Percentiles rank a stretch among this genome's conserved stretches.
phyloP scores from a whole-genome alignment of 1,140 invertebrate species.

The Cydia fagiglandana region DNA sequence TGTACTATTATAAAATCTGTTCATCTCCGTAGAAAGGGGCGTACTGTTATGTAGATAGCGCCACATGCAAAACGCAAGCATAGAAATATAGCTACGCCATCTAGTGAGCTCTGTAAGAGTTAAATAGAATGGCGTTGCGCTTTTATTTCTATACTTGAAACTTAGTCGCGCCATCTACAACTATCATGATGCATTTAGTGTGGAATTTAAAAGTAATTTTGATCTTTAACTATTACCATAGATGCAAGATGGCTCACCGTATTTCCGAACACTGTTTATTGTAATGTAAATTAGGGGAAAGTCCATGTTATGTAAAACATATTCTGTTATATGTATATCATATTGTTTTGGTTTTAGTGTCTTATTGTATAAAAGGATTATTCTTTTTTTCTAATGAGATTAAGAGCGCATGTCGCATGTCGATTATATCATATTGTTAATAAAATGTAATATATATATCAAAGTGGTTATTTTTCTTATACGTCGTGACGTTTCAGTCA shows the following conservation, averaged over 20 bases:
- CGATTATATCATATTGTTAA: conserved; percentile 78
- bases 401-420: conserved; percentile 73
- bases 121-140: background rate
- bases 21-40: background rate
- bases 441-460: conserved; percentile 62
- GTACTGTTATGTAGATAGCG: background rate
- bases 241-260: background rate
- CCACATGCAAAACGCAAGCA: background rate
- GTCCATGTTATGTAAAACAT: conserved; percentile 65
- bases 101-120: background rate
- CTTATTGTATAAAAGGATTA: conserved; percentile 62
- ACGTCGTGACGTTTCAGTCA: too few species aligned
- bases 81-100: background rate
- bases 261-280: conserved; percentile 33
- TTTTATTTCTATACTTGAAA: background rate
- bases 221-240: background rate
- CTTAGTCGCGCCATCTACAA: background rate
- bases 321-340: conserved; percentile 58
- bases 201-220: background rate
- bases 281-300: conserved; percentile 64
- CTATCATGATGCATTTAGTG: background rate
- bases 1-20: too few species aligned
- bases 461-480: background rate
- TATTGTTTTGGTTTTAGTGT: conserved; percentile 66
- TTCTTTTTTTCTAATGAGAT: conserved; percentile 63